Evolutionary conservation across 2,797 vertebrate species (phyloP), one percentile per base, ranked within the genome.

Genomic region (Helarctos malayanus): DNA sequence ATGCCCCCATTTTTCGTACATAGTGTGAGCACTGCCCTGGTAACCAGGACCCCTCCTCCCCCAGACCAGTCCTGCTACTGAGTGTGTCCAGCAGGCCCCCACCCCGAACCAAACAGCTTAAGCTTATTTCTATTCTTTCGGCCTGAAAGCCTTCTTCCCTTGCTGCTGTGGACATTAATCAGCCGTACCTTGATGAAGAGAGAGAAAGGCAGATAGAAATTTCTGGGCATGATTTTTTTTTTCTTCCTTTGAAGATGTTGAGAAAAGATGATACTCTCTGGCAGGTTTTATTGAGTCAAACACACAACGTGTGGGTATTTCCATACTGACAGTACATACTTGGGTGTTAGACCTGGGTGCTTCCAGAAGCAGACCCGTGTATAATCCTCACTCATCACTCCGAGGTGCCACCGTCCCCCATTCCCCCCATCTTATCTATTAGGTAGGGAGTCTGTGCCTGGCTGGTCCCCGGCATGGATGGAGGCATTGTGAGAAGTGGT

Each of bases 131-230:
- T 23, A 27, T 79, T 47, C n/a, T 73, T 47, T 19, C 25, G 29
- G 47, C 71, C 78, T 87, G 86, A 59, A 89, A 87, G 54, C 54
- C 79, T 91, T 73, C 71, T 54, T 82, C 25, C 29, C 15, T 89
- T 7, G 3, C 27, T 54, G n/a, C 25, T 81, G 76, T 35, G 92
- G 79, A 35, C 38, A 73, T 96, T 61, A 94, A 91, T 93, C 79
- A 63, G 69, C 25, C 27, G 23, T 56, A 61, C 93, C 86, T 93
- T 92, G 81, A 81, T 75, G 65, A 94, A 89, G 83, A 96, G 57
- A 96, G 29, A 89, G n/a, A 81, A 49, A 91, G 27, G 35, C 83
- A 85, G 76, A 65, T 45, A 94, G 90, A 95, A 79, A 89, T 95
- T 94, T 96, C 82, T 95, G 80, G 82, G 57, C 80, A 49, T 71